Evolutionary conservation across 2,113 vertebrate species (phyloP).

Genomic region (Scytalopus superciliaris): DNA sequence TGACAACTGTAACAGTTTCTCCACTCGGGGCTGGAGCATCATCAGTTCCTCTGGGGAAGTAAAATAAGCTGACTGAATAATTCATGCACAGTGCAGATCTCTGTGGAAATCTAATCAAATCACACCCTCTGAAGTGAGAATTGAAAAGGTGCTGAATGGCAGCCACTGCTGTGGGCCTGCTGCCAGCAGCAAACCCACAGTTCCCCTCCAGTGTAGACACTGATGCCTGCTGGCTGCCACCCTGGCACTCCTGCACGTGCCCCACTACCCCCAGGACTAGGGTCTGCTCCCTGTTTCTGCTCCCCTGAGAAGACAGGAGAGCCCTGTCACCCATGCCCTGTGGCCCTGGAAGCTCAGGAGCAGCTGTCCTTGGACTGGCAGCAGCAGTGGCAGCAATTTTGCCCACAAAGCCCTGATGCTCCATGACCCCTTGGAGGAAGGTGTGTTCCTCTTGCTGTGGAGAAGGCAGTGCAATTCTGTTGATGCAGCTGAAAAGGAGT

Average conservation of each 20-base stretch:
- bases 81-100: slow-evolving; percentile 10
- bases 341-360: background rate
- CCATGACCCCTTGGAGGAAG: background rate
- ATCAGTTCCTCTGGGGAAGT: background rate
- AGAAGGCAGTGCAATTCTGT: background rate
- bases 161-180: background rate
- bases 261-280: fast-evolving
- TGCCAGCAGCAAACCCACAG: background rate
- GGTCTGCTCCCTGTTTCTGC: background rate
- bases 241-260: background rate
- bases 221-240: fast-evolving
- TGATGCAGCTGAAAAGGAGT: background rate
- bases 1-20: background rate
- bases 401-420: background rate
- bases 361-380: background rate
- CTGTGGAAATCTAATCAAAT: slow-evolving; percentile 17
- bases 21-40: background rate
- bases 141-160: background rate
- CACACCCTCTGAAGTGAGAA: background rate
- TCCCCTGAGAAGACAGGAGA: background rate
- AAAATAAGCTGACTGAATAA: slow-evolving; percentile 44
- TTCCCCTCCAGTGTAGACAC: background rate
- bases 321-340: background rate
- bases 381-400: background rate
- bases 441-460: fast-evolving